A percentile compares a stretch with the other conserved stretches of the same genome.
These are phyloP conservation scores for Pogonomyrmex californicus DNA, from an alignment of 1,140 invertebrate species.

Conservation along the genomic window DNA sequence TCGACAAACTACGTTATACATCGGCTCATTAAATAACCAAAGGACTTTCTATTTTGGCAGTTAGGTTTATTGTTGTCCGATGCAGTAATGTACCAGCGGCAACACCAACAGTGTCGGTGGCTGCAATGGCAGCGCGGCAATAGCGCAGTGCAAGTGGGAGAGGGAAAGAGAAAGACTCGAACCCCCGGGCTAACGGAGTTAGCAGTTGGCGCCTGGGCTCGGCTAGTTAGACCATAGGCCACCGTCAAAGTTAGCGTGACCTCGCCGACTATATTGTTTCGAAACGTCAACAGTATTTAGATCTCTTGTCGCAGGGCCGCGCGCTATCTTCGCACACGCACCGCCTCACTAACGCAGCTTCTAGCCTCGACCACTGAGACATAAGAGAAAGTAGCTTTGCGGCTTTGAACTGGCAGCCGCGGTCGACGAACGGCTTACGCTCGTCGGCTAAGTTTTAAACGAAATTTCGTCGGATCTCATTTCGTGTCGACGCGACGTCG, in stretches of 20 bases:
- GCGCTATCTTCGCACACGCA: constrained; percentile 33
- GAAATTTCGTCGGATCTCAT: constrained; percentile 80
- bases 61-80: constrained; percentile 74
- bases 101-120: constrained; percentile 34
- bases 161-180: constrained; percentile 36
- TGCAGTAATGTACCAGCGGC: constrained; percentile 22
- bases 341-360: constrained; percentile 76
- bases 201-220: constrained; percentile 77
- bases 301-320: constrained; percentile 62
- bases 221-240: constrained; percentile 80
- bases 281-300: constrained; percentile 81
- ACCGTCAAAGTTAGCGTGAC: constrained; percentile 79
- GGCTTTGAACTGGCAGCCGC: constrained; percentile 67
- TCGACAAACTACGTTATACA: constrained; percentile 79
- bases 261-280: constrained; percentile 78
- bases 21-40: constrained; percentile 79
- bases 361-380: constrained; percentile 62
- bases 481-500: constrained; percentile 68
- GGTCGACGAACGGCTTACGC: constrained; percentile 61
- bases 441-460: constrained; percentile 78
- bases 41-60: constrained; percentile 76
- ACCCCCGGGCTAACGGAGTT: constrained; percentile 78
- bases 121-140: background rate
- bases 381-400: constrained; percentile 80
- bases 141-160: background rate